Evolutionary conservation across 2,113 vertebrate species (phyloP).

Genomic region (Nibea coibor): DNA sequence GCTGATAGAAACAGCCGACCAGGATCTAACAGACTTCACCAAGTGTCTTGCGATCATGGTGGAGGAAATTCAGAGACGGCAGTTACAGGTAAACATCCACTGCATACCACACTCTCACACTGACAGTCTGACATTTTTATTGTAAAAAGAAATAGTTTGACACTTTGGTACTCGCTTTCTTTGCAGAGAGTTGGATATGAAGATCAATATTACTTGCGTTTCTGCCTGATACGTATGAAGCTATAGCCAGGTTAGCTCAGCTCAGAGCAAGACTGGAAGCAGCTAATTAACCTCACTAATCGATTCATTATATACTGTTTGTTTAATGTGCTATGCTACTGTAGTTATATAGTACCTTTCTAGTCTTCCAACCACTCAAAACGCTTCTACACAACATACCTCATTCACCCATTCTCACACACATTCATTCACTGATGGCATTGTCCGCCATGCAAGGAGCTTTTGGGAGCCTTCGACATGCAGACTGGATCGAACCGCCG

Average conservation of each 20-base stretch:
- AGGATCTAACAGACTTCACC: conserved; percentile 86
- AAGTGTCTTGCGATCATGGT: conserved; percentile 83
- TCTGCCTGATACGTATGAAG: background rate
- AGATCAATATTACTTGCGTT: background rate
- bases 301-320: background rate
- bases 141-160: background rate
- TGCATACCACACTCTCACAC: background rate
- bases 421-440: too few relatives aligned
- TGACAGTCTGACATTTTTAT: background rate
- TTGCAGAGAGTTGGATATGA: background rate
- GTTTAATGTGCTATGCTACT: background rate
- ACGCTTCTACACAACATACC: too few relatives aligned
- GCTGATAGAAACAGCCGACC: conserved; percentile 82
- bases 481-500: too few relatives aligned
- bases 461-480: too few relatives aligned
- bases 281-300: too few relatives aligned
- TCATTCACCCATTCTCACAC: too few relatives aligned
- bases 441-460: too few relatives aligned
- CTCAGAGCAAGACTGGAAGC: background rate
- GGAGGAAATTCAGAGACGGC: conserved; percentile 75
- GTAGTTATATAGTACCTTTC: too few relatives aligned
- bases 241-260: background rate
- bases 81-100: conserved; percentile 75
- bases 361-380: too few relatives aligned
- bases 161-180: background rate